A percentile compares a stretch with the other conserved stretches of the same genome.
Conservation (phyloP, 2,888 invertebrate species). For the Atrina japonica region DNA sequence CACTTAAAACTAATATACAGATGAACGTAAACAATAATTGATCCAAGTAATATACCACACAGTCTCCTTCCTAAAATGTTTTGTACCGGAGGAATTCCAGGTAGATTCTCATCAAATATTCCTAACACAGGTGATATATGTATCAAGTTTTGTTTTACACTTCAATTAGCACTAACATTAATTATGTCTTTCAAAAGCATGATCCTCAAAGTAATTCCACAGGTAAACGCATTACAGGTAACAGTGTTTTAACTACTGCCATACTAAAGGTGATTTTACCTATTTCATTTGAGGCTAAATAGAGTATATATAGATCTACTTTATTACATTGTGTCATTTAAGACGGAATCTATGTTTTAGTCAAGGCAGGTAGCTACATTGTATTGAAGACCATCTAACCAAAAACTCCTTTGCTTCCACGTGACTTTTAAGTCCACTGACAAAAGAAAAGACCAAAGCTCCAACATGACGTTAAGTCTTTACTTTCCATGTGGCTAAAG, state of each 20-base stretch:
- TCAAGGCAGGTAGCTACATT: conserved; percentile 24
- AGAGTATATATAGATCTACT: conserved; percentile 20
- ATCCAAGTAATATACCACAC: not conserved
- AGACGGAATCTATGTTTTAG: conserved; percentile 25
- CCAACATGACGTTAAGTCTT: no score
- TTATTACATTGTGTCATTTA: conserved; percentile 28
- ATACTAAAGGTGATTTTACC: conserved; percentile 3
- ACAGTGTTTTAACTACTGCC: conserved; percentile 5
- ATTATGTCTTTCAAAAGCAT: not conserved
- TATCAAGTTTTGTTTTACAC: no score
- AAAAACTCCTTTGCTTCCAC: conserved; percentile 15
- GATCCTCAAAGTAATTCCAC: conserved; percentile 6
- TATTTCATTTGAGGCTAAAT: conserved; percentile 1
- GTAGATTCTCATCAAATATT: no score
- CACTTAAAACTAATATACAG: no score
- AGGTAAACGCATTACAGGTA: conserved; percentile 11
- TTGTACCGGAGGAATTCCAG: not conserved
- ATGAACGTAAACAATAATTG: conserved; percentile 1
- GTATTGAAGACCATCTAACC: conserved; percentile 12
- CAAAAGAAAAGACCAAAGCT: conserved; percentile 1
- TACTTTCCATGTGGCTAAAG: no score
- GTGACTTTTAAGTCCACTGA: conserved; percentile 18
- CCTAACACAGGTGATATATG: no score
- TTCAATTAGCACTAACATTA: no score
- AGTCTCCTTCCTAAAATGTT: not conserved